Base-by-base conservation (phyloP, 1,140 invertebrate genomes). In the Drosophila lini region DNA sequence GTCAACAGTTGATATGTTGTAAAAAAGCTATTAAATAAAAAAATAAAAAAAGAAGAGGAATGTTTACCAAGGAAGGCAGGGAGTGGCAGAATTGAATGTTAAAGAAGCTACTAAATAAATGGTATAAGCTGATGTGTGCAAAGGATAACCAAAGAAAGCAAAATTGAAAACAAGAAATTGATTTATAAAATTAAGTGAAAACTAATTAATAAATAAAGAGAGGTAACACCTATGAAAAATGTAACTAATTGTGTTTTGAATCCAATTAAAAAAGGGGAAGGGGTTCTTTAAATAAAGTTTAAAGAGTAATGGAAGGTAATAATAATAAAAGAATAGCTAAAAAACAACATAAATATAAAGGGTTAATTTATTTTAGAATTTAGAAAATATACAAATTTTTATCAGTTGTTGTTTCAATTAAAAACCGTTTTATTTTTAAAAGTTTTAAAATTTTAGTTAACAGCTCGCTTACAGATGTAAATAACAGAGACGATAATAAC, bases 1-100 rank as follows among this genome's bases (percentile, higher is more conserved):
- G 79, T 90, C 86, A 90, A 90, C 86, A 90, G 80, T 86, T 90
- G 86, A 88, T 83, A 88, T 89, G 84, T 88, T 88, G 84, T 88
- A 88, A 88, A 88, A 79, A 68, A 74, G 38, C 53, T 73, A 74
- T 62, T 61, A 62, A 73, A 70, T 22, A 78, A 61, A 79, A 44
- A 69, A 38, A 32, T 28, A 28, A 28, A 55, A 74, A 57, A 58
- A 64, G 9, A 65, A 62, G 78, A 40, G 32, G 40, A 55, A 71
- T 69, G 44, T 57, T 50, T 52, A 78, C 82, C 59, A 62, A 78
- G 69, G 19, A 50, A 50, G 42, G 40, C 28, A 58, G 38, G 45
- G 53, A 47, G 45, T 19, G 47, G 61, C 58, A 79, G 71, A 75
- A 85, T 61, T 74, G 76, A 89, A 74, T 82, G 82, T 86, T 86